A percentile compares a stretch with the other conserved stretches of the same genome.
phyloP scores from a whole-genome alignment of 2,113 vertebrate species.

The Tricholaema leucomelas region DNA sequence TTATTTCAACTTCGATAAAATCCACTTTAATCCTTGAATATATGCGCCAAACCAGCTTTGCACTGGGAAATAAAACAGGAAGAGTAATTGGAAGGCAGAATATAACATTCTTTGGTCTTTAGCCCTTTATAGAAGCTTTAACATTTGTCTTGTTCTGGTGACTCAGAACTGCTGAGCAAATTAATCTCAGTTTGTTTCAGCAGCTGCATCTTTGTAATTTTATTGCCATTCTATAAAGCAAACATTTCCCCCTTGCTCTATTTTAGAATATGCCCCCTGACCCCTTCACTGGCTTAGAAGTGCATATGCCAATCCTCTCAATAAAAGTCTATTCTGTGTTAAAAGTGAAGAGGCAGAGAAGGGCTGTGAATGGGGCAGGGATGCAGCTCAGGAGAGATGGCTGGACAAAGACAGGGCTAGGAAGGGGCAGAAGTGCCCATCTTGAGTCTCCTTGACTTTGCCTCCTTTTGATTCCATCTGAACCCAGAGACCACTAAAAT shows the following conservation, averaged over 20 bases:
- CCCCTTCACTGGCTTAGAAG: neutral
- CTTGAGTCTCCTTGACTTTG: neutral
- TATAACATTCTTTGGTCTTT: neutral
- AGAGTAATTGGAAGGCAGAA: slow-evolving; percentile 1
- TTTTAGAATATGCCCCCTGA: neutral
- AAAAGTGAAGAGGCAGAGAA: neutral
- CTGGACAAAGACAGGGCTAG: neutral
- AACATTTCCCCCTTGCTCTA: neutral
- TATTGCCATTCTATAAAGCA: neutral
- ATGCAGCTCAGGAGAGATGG: neutral
- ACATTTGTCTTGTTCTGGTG: neutral
- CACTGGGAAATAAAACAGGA: slow-evolving; percentile 7
- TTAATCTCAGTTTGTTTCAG: slow-evolving; percentile 13
- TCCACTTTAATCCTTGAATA: neutral
- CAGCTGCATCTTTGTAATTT: slow-evolving; percentile 4
- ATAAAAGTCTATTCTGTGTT: neutral
- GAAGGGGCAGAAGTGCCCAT: neutral
- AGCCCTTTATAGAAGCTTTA: slow-evolving; percentile 30
- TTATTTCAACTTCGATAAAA: neutral
- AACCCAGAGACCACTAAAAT: neutral
- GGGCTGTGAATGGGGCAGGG: neutral
- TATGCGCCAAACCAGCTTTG: neutral
- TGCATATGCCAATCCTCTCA: neutral
- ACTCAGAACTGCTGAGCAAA: slow-evolving; percentile 36
- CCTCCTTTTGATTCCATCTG: neutral